Evolutionary conservation across 35 echinoderm and acorn worm species (phyloP), one percentile per base, ranked within the genome.

Genomic region (Holothuria glaberrima): DNA sequence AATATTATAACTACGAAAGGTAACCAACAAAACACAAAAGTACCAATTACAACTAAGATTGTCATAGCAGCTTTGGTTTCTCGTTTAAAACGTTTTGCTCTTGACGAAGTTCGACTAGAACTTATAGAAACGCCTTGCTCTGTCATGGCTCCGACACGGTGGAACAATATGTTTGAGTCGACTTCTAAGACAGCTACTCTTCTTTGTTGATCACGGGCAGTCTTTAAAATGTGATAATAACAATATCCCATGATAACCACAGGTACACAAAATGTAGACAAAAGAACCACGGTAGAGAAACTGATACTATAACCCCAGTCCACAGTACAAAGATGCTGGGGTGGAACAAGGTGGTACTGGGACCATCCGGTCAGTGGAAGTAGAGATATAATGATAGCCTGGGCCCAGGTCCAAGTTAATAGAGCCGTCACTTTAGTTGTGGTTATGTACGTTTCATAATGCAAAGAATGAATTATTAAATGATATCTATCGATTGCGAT

Each of bases 401-500:
- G 94, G 9, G 74, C 38, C 94, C 94, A 96, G 2, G 89, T 93
- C 86, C 91, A 93, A 27, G 34, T 81, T 12, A 96, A 4, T 20
- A 93, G 20, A 28, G 34, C 44, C 0, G 30, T 32, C 3, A 96
- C 89, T 61, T 90, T 91, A 17, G 31, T 4, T 4, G 67, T 58
- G 31, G 87, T 87, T 44, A 94, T 94, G 36, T 70, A 64, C n/a
- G 81, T 48, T 0, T 48, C 28, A 59, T 96, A 96, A 18, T 88
- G 68, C 9, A 96, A 83, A 6, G 94, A 86, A 52, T 91, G 62
- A 56, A 90, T 59, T 25, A 96, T 96, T 5, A 91, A 87, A 62
- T 87, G 46, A 63, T 96, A 96, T 24, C 94, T 83, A 48, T 96
- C 94, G 7, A 93, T 30, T 7, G 94, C 91, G 28, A 96, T 96